Evolutionary conservation across 2,888 invertebrate genomes (phyloP), one percentile per base, ranked within the genome.

Genomic region (Congeria kusceri): DNA sequence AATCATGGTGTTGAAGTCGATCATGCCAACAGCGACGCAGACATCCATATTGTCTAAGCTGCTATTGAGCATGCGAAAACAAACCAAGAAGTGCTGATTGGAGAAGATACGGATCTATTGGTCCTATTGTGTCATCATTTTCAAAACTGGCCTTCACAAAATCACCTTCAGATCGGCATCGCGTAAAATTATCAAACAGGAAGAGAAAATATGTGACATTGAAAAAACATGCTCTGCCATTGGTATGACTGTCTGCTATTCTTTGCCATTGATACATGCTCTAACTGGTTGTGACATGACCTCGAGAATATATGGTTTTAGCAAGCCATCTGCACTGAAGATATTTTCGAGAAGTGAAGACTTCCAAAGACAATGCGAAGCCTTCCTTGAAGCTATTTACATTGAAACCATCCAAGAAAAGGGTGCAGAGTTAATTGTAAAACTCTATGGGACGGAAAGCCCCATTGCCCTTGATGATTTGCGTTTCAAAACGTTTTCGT

Each of bases 231-330:
- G 18, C 28, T 3, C 15, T 0, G 0, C 29, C 0, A 28, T 65
- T 7, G 56, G 65, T 4, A 1, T 15, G n/a, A 56, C 27, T 13
- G 5, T 29, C 3, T 56, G 23, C n/a, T n/a, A 5, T 3, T 2
- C 39, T 0, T 15, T 58, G 15, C 67, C 57, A 20, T 0, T 44
- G 7, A 4, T 67, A 15, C 44, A 44, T 67, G 67, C 58, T 18
- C 5, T 67, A 32, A 58, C 58, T 7, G 67, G 67, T 0, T 67
- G 67, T 58, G 67, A 67, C 44, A n/a, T n/a, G n/a, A n/a, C n/a
- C n/a, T n/a, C n/a, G n/a, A n/a, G n/a, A n/a, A n/a, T n/a, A n/a
- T n/a, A 44, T 67, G 67, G 58, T 15, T 44, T 67, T 20, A n/a
- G 67, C 18, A 67, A 67, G n/a, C 23, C 25, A 1, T 2, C 18